Conservation (phyloP, 64 coral and sea anemone species). For the Montipora foliosa region DNA sequence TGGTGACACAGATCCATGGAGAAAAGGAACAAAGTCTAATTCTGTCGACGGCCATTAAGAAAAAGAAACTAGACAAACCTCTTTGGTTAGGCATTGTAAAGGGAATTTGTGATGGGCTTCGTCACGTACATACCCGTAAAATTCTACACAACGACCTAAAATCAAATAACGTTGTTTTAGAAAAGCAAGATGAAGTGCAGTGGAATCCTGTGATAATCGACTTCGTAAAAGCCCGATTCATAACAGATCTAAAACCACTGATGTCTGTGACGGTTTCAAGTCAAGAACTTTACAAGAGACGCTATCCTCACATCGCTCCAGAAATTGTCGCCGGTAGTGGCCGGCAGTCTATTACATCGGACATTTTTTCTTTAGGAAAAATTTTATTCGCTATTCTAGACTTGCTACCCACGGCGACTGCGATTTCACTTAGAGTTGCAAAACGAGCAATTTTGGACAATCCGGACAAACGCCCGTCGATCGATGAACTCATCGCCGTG, state of each 20-base stretch:
- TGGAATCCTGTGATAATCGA: slow-evolving; percentile 49
- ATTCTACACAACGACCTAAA: slow-evolving; percentile 25
- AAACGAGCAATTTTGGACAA: not conserved
- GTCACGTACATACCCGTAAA: not conserved
- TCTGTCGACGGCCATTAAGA: not conserved
- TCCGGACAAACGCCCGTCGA: too few species aligned
- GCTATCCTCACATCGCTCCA: slow-evolving; percentile 8
- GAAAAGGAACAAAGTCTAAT: not conserved
- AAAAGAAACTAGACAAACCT: not conserved
- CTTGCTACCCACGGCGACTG: not conserved
- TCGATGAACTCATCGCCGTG: too few species aligned
- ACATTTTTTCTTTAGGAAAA: slow-evolving; percentile 7
- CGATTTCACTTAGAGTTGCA: not conserved
- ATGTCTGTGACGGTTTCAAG: not conserved
- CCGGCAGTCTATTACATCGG: not conserved
- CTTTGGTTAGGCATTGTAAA: not conserved
- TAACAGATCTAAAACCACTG: not conserved
- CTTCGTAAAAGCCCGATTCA: slow-evolving; percentile 38
- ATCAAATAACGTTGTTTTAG: slow-evolving; percentile 11
- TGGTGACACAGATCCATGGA: not conserved
- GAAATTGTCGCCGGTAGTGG: not conserved
- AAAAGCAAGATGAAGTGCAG: not conserved
- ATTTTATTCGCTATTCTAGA: not conserved
- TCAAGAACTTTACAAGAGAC: not conserved
- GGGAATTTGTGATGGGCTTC: not conserved